These are phyloP conservation scores for Mus caroli DNA, from an alignment of 2,797 vertebrate species.

Conservation along the genomic window DNA sequence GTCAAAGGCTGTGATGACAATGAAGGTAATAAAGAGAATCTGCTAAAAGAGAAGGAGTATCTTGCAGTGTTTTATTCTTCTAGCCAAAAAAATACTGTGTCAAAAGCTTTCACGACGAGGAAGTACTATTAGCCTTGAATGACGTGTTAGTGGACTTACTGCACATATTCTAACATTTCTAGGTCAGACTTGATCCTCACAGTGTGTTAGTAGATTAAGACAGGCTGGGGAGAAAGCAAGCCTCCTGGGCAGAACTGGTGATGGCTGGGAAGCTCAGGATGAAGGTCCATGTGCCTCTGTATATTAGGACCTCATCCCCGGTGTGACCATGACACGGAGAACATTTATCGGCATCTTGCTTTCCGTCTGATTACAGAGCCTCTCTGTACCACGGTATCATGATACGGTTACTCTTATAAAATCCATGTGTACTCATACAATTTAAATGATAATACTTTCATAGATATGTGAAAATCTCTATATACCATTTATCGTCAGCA, in stretches of 20 bases:
- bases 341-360: not conserved
- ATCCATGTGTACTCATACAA: not conserved
- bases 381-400: not conserved
- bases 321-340: not conserved
- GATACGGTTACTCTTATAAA: not conserved
- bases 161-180: not conserved
- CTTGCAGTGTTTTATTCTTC: not conserved
- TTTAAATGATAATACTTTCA: not conserved
- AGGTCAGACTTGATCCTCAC: slow-evolving; percentile 14
- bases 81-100: not conserved
- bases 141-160: not conserved
- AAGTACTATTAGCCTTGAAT: not conserved
- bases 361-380: not conserved
- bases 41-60: not conserved
- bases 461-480: not conserved
- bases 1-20: not conserved
- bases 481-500: not conserved
- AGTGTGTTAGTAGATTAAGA: not conserved
- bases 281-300: rapidly evolving
- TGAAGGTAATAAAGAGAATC: not conserved
- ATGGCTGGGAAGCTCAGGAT: not conserved
- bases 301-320: not conserved
- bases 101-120: not conserved
- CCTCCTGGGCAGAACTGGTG: not conserved
- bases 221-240: not conserved